Conservation (phyloP, 2,888 invertebrate genomes). For the Hyposoter dolosus region DNA sequence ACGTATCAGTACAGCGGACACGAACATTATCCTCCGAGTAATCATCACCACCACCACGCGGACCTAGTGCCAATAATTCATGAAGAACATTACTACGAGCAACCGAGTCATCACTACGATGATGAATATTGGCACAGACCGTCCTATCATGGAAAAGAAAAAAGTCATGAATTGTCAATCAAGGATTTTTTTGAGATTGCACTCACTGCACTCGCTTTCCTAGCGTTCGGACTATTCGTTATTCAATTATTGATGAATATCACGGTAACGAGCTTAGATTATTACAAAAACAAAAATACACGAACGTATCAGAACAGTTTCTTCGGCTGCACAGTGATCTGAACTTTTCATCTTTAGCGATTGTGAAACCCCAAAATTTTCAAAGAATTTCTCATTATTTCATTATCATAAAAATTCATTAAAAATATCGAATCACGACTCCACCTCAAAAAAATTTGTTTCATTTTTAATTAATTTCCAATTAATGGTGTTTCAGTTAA, state of each 20-base stretch:
- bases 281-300: not conserved
- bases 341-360: too few species aligned
- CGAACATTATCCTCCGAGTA: conserved; percentile 67
- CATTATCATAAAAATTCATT: too few species aligned
- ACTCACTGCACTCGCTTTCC: conserved; percentile 92
- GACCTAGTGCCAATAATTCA: conserved; percentile 76
- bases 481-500: too few species aligned
- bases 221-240: conserved; percentile 93
- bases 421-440: too few species aligned
- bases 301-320: too few species aligned
- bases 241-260: conserved; percentile 93
- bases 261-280: conserved; percentile 85
- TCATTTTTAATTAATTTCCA: too few species aligned
- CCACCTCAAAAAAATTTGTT: too few species aligned
- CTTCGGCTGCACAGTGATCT: too few species aligned
- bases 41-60: conserved; percentile 70
- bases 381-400: too few species aligned
- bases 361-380: too few species aligned
- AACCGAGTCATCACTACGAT: conserved; percentile 70
- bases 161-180: conserved; percentile 88
- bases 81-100: conserved; percentile 79
- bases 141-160: conserved; percentile 84
- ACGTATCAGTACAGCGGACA: conserved; percentile 73
- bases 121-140: conserved; percentile 78
- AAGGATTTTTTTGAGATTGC: conserved; percentile 92